Evolutionary conservation across 2,888 invertebrate genomes (phyloP).

Genomic region (Girardia tigrina): DNA sequence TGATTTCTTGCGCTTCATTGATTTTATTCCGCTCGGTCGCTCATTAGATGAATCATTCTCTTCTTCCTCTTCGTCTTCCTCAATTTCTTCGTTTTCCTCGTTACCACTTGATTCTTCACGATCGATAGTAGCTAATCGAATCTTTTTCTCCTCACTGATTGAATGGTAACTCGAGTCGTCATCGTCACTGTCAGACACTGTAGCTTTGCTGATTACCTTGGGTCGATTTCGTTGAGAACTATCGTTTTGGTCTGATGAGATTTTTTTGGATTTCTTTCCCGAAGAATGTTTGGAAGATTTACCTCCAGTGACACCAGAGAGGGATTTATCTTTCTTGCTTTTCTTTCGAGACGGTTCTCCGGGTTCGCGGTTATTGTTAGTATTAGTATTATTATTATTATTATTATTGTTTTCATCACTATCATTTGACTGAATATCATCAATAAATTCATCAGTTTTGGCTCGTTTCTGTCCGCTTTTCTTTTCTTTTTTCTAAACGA

Average conservation of each 20-base stretch:
- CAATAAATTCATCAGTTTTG: neutral
- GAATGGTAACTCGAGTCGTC: neutral
- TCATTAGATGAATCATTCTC: neutral
- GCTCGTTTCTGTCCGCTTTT: neutral
- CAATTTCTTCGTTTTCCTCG: neutral
- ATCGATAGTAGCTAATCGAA: neutral
- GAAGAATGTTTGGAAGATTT: neutral
- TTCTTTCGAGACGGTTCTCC: neutral
- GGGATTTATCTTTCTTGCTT: neutral
- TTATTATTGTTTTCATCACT: neutral
- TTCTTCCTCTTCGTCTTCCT: neutral
- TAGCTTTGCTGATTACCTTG: neutral
- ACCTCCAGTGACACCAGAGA: no score
- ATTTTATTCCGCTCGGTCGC: neutral
- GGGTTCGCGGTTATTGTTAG: neutral
- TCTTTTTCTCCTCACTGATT: neutral
- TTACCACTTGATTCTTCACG: neutral
- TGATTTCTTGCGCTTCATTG: neutral
- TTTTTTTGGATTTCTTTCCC: neutral
- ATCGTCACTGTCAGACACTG: neutral
- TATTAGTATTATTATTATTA: no score
- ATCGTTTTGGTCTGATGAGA: neutral
- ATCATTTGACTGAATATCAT: neutral
- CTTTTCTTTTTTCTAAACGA: conserved; percentile 16
- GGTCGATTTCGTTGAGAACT: neutral